phyloP scores from a whole-genome alignment of 1,140 invertebrate genomes.

The Agrypnia vestita region DNA sequence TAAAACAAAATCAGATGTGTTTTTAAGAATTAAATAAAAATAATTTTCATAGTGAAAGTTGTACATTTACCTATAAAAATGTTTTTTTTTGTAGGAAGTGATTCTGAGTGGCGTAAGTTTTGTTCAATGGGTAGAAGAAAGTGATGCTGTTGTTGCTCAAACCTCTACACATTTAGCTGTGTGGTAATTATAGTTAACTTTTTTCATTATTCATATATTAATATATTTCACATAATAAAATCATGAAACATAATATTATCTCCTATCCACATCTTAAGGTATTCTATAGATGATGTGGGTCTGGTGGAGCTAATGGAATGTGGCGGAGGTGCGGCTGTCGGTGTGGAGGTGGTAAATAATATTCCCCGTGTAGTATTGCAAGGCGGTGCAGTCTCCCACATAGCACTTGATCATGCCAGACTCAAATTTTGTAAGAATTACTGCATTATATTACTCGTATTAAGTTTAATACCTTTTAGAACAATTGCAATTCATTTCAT shows the following conservation, averaged over 20 bases:
- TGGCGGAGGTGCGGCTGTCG: conserved; percentile 64
- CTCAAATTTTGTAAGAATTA: conserved; percentile 68
- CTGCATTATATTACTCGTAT: background rate
- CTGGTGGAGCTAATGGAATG: conserved; percentile 69
- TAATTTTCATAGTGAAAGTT: no score
- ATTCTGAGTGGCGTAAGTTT: conserved; percentile 81
- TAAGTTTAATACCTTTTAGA: background rate
- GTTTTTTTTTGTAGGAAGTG: conserved; percentile 67
- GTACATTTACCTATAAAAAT: background rate
- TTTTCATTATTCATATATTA: background rate
- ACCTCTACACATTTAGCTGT: conserved; percentile 89
- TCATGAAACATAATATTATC: no score
- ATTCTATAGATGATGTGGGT: conserved; percentile 67
- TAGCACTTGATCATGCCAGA: conserved; percentile 68
- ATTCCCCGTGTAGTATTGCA: conserved; percentile 63
- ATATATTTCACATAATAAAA: no score
- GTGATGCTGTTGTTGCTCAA: conserved; percentile 98
- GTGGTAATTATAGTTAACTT: conserved; percentile 88
- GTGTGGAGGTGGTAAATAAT: conserved; percentile 62
- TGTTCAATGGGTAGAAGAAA: conserved; percentile 93
- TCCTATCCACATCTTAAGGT: conserved; percentile 62
- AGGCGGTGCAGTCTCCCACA: conserved; percentile 64
- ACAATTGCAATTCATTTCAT: background rate
- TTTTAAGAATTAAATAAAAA: no score
- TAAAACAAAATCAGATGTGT: no score